These are phyloP conservation scores for Toxotes jaculatrix DNA, from an alignment of 2,113 vertebrate genomes.

Conservation along the genomic window DNA sequence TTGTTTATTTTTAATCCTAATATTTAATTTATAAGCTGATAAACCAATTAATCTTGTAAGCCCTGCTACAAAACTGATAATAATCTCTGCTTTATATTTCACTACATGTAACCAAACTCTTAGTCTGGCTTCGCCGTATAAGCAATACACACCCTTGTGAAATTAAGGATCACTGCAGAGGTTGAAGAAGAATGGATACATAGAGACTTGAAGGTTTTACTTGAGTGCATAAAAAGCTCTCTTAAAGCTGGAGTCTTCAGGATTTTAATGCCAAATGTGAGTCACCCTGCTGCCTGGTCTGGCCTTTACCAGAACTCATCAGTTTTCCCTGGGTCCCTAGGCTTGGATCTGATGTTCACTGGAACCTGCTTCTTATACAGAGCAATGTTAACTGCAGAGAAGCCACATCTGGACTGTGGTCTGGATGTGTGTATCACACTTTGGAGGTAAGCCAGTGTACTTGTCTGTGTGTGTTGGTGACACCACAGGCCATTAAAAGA, in stretches of 20 bases:
- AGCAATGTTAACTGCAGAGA: constrained; percentile 64
- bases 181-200: constrained; percentile 25
- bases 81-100: constrained; percentile 1
- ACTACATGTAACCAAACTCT: constrained; percentile 8
- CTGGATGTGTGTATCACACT: constrained; percentile 68
- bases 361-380: constrained; percentile 57
- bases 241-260: constrained; percentile 44
- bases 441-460: constrained; percentile 73
- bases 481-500: constrained; percentile 57
- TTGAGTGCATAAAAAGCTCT: constrained; percentile 50
- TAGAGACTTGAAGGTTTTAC: constrained; percentile 52
- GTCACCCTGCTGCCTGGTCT: constrained; percentile 71
- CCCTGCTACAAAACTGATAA: too few species aligned
- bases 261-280: constrained; percentile 73
- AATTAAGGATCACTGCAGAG: constrained; percentile 23
- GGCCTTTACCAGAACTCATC: constrained; percentile 69
- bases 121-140: background rate
- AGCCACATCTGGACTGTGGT: constrained; percentile 80
- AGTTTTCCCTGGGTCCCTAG: constrained; percentile 67
- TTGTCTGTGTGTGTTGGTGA: constrained; percentile 65
- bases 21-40: background rate
- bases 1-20: constrained; percentile 29
- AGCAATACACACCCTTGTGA: background rate
- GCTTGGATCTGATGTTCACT: constrained; percentile 61
- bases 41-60: constrained; percentile 2